Base-by-base conservation (phyloP, 1,140 invertebrate species). In the Muscidifurax raptorellus region DNA sequence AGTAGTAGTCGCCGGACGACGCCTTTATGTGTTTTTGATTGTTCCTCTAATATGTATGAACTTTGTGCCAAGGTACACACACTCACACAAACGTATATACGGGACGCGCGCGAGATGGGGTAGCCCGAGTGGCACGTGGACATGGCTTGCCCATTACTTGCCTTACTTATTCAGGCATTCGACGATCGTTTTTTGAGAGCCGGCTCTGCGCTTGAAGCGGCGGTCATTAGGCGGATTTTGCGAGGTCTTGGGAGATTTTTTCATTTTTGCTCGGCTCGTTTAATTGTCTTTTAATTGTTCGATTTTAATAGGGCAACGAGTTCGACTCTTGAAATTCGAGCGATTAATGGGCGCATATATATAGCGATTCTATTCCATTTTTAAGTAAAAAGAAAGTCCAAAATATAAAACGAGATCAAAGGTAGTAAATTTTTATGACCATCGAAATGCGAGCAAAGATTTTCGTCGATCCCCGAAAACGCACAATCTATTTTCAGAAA, bases 41-140 rank as follows among this genome's bases (percentile, higher is more conserved):
- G 82, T 84, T 84, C 82, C 76, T 84, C 47, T 84, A 84, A 84
- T 79, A 79, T 80, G 82, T 40, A 84, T 84, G 82, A 84, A 77
- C 76, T 74, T 83, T 78, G 52, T 59, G 75, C 59, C 69, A 64
- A 77, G 27, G 81, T 77, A 67, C 72, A 77, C 59, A 30, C 27
- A n/a, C n/a, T n/a, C n/a, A n/a, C n/a, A n/a, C n/a, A n/a, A n/a
- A n/a, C n/a, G n/a, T n/a, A n/a, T n/a, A 6, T 59, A 59, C 22
- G 52, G 52, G 52, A 22, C 22, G 52, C 3, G 22, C 52, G 22
- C 18, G 52, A 59, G 18, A 22, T 7, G 52, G 52, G 15, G 13
- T 22, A 59, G 52, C 52, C n/a, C 52, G 52, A 59, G 22, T 59
- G 80, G 64, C 80, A 75, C 80, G 13, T 71, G 22, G 66, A 81